These are phyloP conservation scores for Notoglanidium macrostoma DNA, from an alignment of 2,797 vertebrate genomes.

Conservation along the genomic window DNA sequence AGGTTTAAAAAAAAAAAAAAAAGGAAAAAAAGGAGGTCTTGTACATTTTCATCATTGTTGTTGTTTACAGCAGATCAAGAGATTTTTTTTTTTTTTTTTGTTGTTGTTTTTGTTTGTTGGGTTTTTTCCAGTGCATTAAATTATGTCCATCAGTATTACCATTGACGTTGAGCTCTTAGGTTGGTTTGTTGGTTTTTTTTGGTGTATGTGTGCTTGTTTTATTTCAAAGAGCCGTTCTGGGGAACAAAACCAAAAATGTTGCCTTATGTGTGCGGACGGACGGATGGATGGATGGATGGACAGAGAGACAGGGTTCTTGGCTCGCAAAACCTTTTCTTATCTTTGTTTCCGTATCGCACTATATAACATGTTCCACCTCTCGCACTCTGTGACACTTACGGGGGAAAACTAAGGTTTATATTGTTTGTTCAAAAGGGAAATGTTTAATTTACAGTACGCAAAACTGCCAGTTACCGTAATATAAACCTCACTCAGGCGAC, in stretches of 20 bases:
- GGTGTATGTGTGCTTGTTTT: conserved; percentile 70
- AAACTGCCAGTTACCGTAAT: conserved; percentile 76
- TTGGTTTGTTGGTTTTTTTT: conserved; percentile 43
- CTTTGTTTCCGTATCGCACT: conserved; percentile 58
- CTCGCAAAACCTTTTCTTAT: conserved; percentile 20
- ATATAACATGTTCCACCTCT: conserved; percentile 17
- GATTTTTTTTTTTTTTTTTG: conserved; percentile 31
- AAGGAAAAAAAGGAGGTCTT: conserved; percentile 59
- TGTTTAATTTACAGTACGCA: conserved; percentile 62
- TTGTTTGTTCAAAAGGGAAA: conserved; percentile 3
- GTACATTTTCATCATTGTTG: conserved; percentile 72
- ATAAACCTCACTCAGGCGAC: conserved; percentile 75
- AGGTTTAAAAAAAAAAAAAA: conserved; percentile 63
- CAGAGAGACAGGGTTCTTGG: conserved; percentile 40
- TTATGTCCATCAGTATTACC: conserved; percentile 72
- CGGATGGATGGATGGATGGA: conserved; percentile 59
- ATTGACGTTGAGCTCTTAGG: conserved; percentile 59
- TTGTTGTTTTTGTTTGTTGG: conserved; percentile 49
- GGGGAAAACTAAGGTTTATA: conserved; percentile 19
- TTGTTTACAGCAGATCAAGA: conserved; percentile 68
- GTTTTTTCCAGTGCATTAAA: conserved; percentile 66
- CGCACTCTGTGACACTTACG: conserved; percentile 11
- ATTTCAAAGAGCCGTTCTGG: conserved; percentile 73
- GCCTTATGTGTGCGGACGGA: conserved; percentile 77
- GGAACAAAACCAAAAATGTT: conserved; percentile 84